Conservation (phyloP, 1,140 invertebrate genomes). For the Triops cancriformis region DNA sequence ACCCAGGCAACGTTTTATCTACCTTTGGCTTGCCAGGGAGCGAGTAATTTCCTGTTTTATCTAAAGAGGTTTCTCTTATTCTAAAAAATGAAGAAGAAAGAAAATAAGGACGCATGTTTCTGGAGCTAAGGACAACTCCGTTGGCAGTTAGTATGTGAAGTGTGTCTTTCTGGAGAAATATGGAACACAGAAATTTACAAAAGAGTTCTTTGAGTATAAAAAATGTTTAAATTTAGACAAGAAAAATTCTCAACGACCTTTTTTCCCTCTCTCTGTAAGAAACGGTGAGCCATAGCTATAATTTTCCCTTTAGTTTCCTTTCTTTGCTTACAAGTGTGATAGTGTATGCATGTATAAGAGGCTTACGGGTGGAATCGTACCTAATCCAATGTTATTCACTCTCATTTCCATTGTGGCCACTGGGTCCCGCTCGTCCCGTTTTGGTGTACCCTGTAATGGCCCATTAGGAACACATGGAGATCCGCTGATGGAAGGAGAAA, state of each 20-base stretch:
- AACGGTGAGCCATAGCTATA: background rate
- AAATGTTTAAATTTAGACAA: too few relatives aligned
- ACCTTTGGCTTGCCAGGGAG: background rate
- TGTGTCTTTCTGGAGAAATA: background rate
- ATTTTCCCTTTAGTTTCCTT: background rate
- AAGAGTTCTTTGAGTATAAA: too few relatives aligned
- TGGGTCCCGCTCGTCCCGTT: background rate
- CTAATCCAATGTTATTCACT: background rate
- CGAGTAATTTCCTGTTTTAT: background rate
- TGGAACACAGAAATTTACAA: background rate
- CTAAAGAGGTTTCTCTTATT: background rate
- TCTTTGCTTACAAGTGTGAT: background rate
- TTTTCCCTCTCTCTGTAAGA: too few relatives aligned
- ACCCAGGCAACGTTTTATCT: background rate
- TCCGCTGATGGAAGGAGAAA: background rate
- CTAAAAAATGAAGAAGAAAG: too few relatives aligned
- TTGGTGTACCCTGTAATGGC: background rate
- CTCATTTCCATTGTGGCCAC: background rate
- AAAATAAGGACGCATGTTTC: background rate
- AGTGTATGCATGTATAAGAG: background rate
- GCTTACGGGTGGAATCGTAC: background rate
- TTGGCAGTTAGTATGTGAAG: background rate
- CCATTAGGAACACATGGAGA: conserved; percentile 13
- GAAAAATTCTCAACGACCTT: too few relatives aligned
- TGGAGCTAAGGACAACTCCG: background rate